Base-by-base conservation (phyloP, 2,888 invertebrate species). In the Erebia aethiops region DNA sequence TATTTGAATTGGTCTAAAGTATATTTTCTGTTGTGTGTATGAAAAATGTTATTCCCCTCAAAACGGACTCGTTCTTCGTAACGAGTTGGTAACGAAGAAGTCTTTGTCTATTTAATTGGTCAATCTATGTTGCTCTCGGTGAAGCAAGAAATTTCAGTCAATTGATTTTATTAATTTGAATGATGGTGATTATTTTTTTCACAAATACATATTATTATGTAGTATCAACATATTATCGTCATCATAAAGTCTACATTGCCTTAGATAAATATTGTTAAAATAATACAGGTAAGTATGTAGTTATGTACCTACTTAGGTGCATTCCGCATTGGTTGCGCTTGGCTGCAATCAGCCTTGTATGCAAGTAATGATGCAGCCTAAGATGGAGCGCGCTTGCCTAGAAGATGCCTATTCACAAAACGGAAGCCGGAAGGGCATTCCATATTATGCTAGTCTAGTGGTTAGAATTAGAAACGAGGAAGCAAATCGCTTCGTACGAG, bases 41-140 rank as follows among this genome's bases (percentile, higher is more conserved):
- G 41, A 64, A 70, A 67, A 57, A 67, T 70, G 67, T 70, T 68
- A 70, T 65, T 73, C 68, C 65, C 70, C 68, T 46, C 35, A 70
- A 13, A 71, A 46, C 26, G 16, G 57, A 26, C 14, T 14, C 41
- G 54, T 57, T 63, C 35, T 67, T 41, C 35, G 35, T 35, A 35
- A 35, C 35, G 35, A 7, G 2, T 64, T 41, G 11, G 54, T 65
- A 21, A 49, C 49, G 10, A 10, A 16, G 13, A 58, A 21, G 46
- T 67, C 52, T 57, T 67, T 41, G 41, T 65, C 18, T 35, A 16
- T 21, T 41, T 35, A 11, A 10, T n/a, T 16, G 21, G 18, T 49
- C 21, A 43, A 41, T 58, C 9, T 41, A 11, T 58, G 35, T 35
- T 58, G 26, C 16, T 58, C 1, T 35, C 4, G 21, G 46, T 62